Percentiles rank a stretch among this genome's conserved stretches.
These are phyloP conservation scores for Dryocosmus kuriphilus DNA, from an alignment of 2,888 invertebrate genomes.

Conservation along the genomic window DNA sequence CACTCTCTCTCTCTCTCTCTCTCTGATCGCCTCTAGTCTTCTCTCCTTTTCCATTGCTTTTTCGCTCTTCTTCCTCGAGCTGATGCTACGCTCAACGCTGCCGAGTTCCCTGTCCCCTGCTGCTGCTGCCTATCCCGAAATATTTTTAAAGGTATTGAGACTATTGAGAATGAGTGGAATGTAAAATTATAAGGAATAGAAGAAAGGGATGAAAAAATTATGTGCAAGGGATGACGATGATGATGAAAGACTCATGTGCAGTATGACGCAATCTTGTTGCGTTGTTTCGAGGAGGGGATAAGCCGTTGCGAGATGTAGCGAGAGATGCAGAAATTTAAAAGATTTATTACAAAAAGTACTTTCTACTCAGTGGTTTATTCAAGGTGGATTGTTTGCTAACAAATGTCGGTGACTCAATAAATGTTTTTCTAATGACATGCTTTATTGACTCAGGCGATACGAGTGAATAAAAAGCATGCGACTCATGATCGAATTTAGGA, in stretches of 20 bases:
- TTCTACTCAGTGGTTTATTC: background rate
- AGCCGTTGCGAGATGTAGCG: background rate
- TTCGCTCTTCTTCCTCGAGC: conserved; percentile 35
- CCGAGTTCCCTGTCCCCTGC: background rate
- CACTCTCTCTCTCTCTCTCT: conserved; percentile 38
- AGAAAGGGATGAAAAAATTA: background rate
- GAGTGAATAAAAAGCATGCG: background rate
- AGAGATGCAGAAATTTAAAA: background rate
- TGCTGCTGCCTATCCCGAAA: background rate
- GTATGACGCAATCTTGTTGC: conserved; percentile 22
- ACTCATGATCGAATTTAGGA: background rate
- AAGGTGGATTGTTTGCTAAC: background rate
- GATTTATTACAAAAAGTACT: background rate
- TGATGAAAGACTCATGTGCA: background rate
- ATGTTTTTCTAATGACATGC: background rate
- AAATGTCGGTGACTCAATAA: background rate
- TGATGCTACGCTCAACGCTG: background rate
- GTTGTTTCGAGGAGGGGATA: background rate
- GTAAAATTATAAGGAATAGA: background rate
- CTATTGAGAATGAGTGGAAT: background rate
- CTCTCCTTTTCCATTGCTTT: conserved; percentile 37
- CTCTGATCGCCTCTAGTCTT: conserved; percentile 41
- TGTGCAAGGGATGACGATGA: conserved; percentile 2
- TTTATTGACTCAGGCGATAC: background rate
- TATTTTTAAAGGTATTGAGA: background rate